A percentile compares a stretch with the other conserved stretches of the same genome.
These are phyloP conservation scores for Phrixothrix hirtus DNA, from an alignment of 2,888 invertebrate genomes.

Conservation along the genomic window DNA sequence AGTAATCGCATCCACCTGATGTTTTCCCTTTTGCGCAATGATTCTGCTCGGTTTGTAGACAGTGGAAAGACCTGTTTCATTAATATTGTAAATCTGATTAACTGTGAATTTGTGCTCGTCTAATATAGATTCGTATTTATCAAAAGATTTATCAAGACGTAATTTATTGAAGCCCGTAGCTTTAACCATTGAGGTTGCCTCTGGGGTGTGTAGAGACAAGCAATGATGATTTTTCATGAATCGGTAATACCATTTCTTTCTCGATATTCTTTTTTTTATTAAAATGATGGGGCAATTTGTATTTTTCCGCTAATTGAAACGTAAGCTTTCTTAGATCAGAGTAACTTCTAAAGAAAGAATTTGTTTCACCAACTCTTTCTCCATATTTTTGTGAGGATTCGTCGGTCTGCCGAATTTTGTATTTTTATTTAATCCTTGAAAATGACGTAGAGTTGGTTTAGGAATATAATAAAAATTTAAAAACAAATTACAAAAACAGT, in stretches of 20 bases:
- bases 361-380: not conserved
- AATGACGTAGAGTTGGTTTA: not conserved
- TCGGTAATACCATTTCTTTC: slow-evolving; percentile 30
- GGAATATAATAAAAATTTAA: no score
- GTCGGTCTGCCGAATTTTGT: not conserved
- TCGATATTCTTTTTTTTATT: slow-evolving; percentile 11
- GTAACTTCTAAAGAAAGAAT: not conserved
- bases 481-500: no score
- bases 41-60: slow-evolving; percentile 46
- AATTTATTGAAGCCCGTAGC: slow-evolving; percentile 36
- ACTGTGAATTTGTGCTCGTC: slow-evolving; percentile 4
- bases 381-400: not conserved
- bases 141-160: slow-evolving; percentile 36
- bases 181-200: slow-evolving; percentile 33
- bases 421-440: no score
- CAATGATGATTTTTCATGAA: slow-evolving; percentile 31
- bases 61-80: slow-evolving; percentile 48
- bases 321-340: not conserved
- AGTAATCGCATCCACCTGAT: slow-evolving; percentile 47
- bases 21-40: slow-evolving; percentile 44
- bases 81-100: slow-evolving; percentile 42
- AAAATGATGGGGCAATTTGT: not conserved
- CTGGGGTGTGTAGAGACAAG: slow-evolving; percentile 31
- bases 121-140: slow-evolving; percentile 34
- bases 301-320: not conserved